Base-by-base conservation (phyloP, 53 echinoderm and acorn worm genomes). In the Paelopatides confundens region DNA sequence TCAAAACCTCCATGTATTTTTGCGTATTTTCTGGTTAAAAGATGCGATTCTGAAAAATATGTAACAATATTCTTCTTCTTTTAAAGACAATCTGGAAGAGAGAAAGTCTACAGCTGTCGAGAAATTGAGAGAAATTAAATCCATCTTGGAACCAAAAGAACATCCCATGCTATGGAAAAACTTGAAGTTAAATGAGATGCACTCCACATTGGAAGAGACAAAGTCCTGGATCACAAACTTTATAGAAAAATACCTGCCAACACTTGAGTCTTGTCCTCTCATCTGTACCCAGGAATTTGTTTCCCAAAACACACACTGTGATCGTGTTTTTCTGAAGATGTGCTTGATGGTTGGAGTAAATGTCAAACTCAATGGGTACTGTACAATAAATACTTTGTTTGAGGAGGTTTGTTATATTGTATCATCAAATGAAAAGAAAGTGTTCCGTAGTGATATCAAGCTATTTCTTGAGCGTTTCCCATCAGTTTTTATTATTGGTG, bases 231-330 rank as follows among this genome's bases (percentile, higher is more conserved):
- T 74, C 4, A 12, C 39, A 38, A 35, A 47, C 14, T 35, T 74
- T 24, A 74, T 2, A 28, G 74, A n/a, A n/a, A n/a, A n/a, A n/a
- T n/a, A 40, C 46, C 18, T 74, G 23, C 47, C 74, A 4, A 74
- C 46, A 46, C 23, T 46, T 18, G 26, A 70, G 23, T 3, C 74
- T 3, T 28, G 15, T 39, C 46, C 39, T 2, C 46, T 74, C 23
- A 74, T 74, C 74, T 74, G 26, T 17, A 40, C 74, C 34, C 33
- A 74, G 40, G 74, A 74, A 27, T 74, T 74, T 74, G 21, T 74
- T 26, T 74, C 74, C 27, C 34, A 33, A 35, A 39, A 74, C 46
- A 74, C 39, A 40, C 74, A 39, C 6, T 5, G 24, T 23, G 40
- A 74, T 18, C 31, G 46, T n/a, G 74, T 23, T 46, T 46, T 35